Percentiles rank a stretch among this genome's conserved stretches.
phyloP scores from a whole-genome alignment of 2,113 vertebrate genomes.

The Odocoileus virginianus region DNA sequence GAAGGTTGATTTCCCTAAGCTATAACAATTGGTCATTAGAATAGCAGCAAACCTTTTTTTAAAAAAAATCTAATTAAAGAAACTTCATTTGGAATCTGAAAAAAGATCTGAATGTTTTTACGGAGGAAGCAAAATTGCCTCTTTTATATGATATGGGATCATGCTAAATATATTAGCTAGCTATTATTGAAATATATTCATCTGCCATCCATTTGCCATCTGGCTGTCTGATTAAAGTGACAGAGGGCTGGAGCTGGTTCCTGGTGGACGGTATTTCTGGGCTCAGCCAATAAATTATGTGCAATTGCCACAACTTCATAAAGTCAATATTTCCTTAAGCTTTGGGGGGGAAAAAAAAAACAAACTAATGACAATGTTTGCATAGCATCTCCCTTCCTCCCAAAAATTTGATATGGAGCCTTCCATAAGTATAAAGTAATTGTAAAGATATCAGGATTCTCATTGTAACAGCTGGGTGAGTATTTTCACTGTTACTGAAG shows the following conservation, averaged over 20 bases:
- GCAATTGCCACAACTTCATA: neutral
- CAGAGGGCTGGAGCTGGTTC: neutral
- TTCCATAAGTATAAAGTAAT: neutral
- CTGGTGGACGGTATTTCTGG: fast-evolving
- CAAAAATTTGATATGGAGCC: fast-evolving
- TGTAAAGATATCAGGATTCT: neutral
- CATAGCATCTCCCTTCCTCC: too few relatives aligned
- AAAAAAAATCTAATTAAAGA: neutral
- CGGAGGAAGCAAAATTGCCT: neutral
- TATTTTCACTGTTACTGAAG: neutral
- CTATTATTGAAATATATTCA: neutral
- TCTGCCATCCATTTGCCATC: neutral
- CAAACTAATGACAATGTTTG: neutral
- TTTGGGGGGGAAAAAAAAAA: neutral
- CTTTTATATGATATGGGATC: neutral
- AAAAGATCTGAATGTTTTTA: neutral
- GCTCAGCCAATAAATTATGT: neutral
- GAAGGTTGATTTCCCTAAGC: neutral
- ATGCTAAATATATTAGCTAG: neutral
- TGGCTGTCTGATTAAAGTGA: neutral
- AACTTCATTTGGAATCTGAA: neutral
- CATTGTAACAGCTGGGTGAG: neutral
- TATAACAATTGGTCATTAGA: neutral
- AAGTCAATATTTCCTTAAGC: neutral
- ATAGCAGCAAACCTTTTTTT: neutral